Base-by-base conservation (phyloP, 2,113 vertebrate species). In the Chloropsis cyanopogon region DNA sequence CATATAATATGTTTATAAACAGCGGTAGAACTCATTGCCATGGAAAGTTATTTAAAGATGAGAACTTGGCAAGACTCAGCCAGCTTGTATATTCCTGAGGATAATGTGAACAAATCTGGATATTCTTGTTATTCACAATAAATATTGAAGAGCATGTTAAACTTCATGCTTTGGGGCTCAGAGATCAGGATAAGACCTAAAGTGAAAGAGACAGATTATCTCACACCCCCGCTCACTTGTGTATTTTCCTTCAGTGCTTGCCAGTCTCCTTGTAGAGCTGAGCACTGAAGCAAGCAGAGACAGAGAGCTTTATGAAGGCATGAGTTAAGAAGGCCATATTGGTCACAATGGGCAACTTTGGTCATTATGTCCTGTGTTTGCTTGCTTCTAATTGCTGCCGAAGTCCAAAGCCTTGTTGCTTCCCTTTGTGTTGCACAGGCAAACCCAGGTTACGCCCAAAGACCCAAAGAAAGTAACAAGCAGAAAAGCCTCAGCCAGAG, bases 41-140 rank as follows among this genome's bases (percentile, higher is more conserved):
- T 93, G 88, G 91, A 73, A 93, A 90, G 94, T 94, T 93, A 94
- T 93, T 96, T 88, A 94, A 94, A 96, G 92, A 94, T 0, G 0
- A 81, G 90, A 71, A 94, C 44, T 96, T 96, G 95, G 92, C 92
- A 96, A 50, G 93, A 35, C 65, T 90, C 72, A 54, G 69, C 44
- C 54, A 83, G 49, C 84, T 88, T 75, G 41, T 85, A 56, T 95
- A 53, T 94, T 94, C 86, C 92, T 88, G 69, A 86, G 94, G 88
- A 94, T 94, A 96, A 96, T 75, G 69, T 86, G 94, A 95, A 92
- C 72, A 95, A 97, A 94, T 96, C 76, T 94, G 92, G 83, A 86
- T 95, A 90, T 92, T 96, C 87, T 91, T 85, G 83, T 86, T 82
- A 91, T 57, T 96, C 57, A 86, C 83, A 92, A 94, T 76, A 93